phyloP scores from a whole-genome alignment of 2,888 invertebrate genomes.

The Campoplex capitator region DNA sequence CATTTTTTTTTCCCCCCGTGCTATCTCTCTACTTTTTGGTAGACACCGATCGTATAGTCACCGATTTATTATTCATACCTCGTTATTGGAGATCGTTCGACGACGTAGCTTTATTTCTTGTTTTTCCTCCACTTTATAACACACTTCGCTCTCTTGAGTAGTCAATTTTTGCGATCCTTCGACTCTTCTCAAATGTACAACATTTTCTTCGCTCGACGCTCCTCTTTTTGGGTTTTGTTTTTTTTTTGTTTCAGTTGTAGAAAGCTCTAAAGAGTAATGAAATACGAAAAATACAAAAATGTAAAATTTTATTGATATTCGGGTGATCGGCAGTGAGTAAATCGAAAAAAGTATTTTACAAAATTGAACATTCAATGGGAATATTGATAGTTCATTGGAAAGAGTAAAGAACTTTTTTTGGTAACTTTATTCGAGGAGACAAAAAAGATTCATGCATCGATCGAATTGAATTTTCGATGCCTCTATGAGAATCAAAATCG shows the following conservation, averaged over 20 bases:
- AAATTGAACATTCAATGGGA: too few species aligned
- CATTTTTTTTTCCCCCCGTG: background rate
- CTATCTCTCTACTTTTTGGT: background rate
- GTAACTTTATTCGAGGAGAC: background rate
- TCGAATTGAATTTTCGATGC: background rate
- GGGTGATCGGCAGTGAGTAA: too few species aligned
- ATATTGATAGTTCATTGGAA: too few species aligned
- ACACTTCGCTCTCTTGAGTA: background rate
- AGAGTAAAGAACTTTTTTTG: too few species aligned
- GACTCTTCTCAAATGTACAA: background rate
- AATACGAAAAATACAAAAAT: too few species aligned
- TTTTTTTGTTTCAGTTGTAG: background rate
- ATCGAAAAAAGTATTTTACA: too few species aligned
- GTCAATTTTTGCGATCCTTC: background rate
- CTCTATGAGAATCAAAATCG: too few species aligned
- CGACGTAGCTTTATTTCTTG: background rate
- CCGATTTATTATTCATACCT: slow-evolving; percentile 33
- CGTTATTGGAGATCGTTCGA: background rate
- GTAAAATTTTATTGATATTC: too few species aligned
- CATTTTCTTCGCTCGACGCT: background rate
- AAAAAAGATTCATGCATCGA: background rate
- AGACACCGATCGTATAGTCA: slow-evolving; percentile 2
- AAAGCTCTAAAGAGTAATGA: too few species aligned
- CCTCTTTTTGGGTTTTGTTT: background rate
- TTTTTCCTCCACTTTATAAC: background rate